These are phyloP conservation scores for Mormyrus lacerda DNA, from an alignment of 2,113 vertebrate species.

Conservation along the genomic window DNA sequence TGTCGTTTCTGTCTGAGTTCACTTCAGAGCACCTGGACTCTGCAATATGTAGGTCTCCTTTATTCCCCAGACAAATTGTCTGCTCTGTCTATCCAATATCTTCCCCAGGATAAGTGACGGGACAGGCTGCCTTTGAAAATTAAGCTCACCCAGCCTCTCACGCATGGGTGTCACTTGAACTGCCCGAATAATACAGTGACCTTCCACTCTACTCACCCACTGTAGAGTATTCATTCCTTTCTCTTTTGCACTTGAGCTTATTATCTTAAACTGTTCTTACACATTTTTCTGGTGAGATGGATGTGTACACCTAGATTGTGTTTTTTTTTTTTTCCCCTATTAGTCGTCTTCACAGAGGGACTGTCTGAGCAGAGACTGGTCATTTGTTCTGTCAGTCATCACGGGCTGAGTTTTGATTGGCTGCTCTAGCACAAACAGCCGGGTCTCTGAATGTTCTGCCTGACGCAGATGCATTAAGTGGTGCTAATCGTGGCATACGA, in stretches of 20 bases:
- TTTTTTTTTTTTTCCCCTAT: not conserved
- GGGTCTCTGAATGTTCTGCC: not conserved
- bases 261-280: not conserved
- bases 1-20: not conserved
- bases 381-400: not conserved
- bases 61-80: conserved; percentile 1
- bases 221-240: not conserved
- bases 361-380: not conserved
- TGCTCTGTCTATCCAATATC: conserved; percentile 4
- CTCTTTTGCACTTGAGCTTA: not conserved
- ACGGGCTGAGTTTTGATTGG: not conserved
- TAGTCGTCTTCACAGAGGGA: not conserved
- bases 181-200: not conserved
- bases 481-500: not conserved
- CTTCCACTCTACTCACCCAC: not conserved
- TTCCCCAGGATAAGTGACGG: not conserved
- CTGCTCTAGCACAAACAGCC: not conserved
- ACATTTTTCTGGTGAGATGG: not conserved
- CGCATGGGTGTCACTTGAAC: not conserved
- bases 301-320: not conserved
- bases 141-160: not conserved
- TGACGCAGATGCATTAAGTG: not conserved
- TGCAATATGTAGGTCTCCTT: not conserved
- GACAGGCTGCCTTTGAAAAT: not conserved
- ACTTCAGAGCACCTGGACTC: conserved; percentile 2